Conservation (phyloP, 1,140 invertebrate species). For the Uloborus diversus region DNA sequence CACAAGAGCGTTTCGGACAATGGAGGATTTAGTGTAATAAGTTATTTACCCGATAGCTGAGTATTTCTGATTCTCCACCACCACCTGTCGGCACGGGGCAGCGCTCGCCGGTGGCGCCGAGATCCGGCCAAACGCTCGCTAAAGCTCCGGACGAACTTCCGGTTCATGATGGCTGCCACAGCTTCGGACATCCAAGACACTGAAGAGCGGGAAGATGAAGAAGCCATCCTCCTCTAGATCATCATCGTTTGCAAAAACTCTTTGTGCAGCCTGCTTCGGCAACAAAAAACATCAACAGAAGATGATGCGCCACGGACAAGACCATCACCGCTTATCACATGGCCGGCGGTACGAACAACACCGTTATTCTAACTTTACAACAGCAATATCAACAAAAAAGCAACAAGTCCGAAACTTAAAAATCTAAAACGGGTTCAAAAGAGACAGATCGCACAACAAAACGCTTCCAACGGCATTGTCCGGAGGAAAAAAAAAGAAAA, state of each 20-base stretch:
- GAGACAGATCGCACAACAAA: no score
- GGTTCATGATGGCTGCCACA: slow-evolving; percentile 52
- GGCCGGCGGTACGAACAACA: no score
- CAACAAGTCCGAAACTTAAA: no score
- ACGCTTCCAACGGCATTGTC: no score
- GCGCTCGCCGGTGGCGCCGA: slow-evolving; percentile 29
- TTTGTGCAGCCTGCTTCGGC: background rate
- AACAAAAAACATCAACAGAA: no score
- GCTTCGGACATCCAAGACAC: slow-evolving; percentile 54
- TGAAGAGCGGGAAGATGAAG: background rate
- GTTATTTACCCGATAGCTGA: slow-evolving; percentile 47
- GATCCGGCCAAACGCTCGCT: slow-evolving; percentile 57
- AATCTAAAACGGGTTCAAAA: no score
- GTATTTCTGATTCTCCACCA: slow-evolving; percentile 55
- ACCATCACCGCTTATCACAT: no score
- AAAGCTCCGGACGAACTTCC: slow-evolving; percentile 58
- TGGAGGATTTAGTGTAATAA: background rate
- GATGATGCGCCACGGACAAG: no score
- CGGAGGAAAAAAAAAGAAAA: no score
- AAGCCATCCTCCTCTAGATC: background rate
- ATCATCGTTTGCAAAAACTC: background rate
- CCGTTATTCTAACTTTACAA: no score
- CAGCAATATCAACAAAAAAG: no score
- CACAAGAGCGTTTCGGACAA: no score
- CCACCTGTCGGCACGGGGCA: slow-evolving; percentile 57